Conservation (phyloP, 2,888 invertebrate species). For the Pristionchus mayeri region DNA sequence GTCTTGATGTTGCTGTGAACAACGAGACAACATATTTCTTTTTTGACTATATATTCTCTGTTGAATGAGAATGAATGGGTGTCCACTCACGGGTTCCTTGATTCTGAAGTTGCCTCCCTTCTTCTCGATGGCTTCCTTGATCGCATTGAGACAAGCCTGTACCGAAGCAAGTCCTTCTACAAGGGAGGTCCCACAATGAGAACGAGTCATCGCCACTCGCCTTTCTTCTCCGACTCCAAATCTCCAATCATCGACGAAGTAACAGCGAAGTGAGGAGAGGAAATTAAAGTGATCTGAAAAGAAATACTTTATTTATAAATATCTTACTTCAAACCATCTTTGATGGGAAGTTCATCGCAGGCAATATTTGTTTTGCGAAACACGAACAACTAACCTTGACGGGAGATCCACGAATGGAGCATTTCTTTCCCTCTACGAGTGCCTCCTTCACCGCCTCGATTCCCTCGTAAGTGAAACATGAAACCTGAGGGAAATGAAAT, state of each 20-base stretch:
- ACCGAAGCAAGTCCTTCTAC: constrained; percentile 83
- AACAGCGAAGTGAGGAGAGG: constrained; percentile 98
- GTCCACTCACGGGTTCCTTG: constrained; percentile 88
- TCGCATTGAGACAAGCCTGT: constrained; percentile 90
- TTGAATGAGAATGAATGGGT: not conserved
- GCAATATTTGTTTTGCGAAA: too few species aligned
- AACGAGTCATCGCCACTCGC: not conserved
- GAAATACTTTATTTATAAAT: not conserved
- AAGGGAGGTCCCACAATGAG: not conserved
- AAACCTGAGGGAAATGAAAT: constrained; percentile 80
- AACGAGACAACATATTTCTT: too few species aligned
- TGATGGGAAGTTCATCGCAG: too few species aligned
- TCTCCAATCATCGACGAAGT: constrained; percentile 98
- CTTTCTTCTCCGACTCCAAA: too few species aligned
- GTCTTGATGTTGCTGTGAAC: too few species aligned
- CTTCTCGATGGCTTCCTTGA: constrained; percentile 86
- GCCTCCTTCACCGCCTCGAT: constrained; percentile 97
- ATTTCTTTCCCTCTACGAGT: constrained; percentile 88
- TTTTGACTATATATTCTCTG: too few species aligned
- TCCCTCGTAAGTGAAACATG: constrained; percentile 96
- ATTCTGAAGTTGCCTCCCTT: constrained; percentile 94
- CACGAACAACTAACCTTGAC: constrained; percentile 82
- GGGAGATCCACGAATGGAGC: constrained; percentile 93
- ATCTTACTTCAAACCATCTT: not conserved
- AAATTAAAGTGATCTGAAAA: constrained; percentile 91